Conservation (phyloP, 2,888 invertebrate species). For the Taphrorychus bicolor region DNA sequence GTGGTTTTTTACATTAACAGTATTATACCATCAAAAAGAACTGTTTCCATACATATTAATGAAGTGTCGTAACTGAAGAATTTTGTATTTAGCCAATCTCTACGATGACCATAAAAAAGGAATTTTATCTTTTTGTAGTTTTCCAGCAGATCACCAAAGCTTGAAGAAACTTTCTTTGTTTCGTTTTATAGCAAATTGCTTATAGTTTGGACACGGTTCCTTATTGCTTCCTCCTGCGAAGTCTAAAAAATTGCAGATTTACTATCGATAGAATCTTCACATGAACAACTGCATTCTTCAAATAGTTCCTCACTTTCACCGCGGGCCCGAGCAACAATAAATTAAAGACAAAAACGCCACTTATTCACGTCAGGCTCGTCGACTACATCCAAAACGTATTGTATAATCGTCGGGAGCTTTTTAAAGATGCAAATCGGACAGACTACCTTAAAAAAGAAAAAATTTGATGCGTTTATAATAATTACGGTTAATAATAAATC, state of each 20-base stretch:
- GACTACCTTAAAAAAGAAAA: slow-evolving; percentile 12
- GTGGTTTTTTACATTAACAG: no score
- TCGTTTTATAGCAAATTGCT: no score
- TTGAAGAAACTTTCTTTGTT: no score
- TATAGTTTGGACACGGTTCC: no score
- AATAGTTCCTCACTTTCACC: slow-evolving; percentile 4
- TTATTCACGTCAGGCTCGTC: not conserved
- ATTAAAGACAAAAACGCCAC: slow-evolving; percentile 3
- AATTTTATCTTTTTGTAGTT: no score
- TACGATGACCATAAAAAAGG: no score
- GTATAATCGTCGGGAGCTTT: slow-evolving; percentile 2
- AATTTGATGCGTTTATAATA: slow-evolving; percentile 30
- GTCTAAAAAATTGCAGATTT: not conserved
- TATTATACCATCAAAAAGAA: no score
- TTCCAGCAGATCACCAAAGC: no score
- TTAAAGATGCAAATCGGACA: slow-evolving; percentile 29
- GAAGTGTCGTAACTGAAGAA: no score
- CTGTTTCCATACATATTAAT: no score
- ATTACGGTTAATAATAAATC: slow-evolving; percentile 37
- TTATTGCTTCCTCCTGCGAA: no score
- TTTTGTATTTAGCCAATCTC: no score
- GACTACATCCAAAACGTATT: not conserved
- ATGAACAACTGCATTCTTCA: not conserved
- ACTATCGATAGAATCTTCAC: not conserved
- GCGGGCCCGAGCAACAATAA: not conserved